These are phyloP conservation scores for Ciconia stormi DNA, from an alignment of 2,113 vertebrate genomes.

Conservation along the genomic window DNA sequence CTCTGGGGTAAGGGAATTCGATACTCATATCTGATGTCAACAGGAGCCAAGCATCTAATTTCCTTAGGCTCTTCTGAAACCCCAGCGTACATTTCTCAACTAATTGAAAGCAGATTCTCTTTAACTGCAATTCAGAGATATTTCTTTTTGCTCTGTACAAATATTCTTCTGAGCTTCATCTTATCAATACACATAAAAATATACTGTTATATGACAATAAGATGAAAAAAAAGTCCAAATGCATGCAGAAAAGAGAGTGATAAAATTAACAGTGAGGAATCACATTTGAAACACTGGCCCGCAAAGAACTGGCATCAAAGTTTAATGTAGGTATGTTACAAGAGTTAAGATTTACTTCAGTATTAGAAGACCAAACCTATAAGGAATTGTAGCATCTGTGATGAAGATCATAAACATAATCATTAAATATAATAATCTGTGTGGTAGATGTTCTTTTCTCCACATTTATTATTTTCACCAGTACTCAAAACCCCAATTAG, in stretches of 20 bases:
- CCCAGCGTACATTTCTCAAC: not conserved
- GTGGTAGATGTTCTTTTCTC: not conserved
- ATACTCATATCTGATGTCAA: not conserved
- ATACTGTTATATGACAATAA: not conserved
- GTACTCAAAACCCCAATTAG: not conserved
- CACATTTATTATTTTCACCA: not conserved
- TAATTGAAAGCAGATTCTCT: slow-evolving; percentile 1
- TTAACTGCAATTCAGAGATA: not conserved
- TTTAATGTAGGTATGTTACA: not conserved
- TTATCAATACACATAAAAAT: not conserved
- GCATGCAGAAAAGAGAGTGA: not conserved
- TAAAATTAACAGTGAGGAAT: not conserved
- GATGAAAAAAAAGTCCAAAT: not conserved
- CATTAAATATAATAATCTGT: not conserved
- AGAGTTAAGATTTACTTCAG: not conserved
- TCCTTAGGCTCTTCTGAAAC: not conserved
- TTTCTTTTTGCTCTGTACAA: not conserved
- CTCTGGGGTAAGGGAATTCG: not conserved
- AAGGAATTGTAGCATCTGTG: not conserved
- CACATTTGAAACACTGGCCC: not conserved
- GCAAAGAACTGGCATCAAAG: not conserved
- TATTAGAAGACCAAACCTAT: not conserved
- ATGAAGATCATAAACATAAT: not conserved
- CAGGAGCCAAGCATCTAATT: not conserved
- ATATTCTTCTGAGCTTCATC: not conserved